phyloP scores from a whole-genome alignment of 64 coral and sea anemone species.

The Stichodactyla helianthus region DNA sequence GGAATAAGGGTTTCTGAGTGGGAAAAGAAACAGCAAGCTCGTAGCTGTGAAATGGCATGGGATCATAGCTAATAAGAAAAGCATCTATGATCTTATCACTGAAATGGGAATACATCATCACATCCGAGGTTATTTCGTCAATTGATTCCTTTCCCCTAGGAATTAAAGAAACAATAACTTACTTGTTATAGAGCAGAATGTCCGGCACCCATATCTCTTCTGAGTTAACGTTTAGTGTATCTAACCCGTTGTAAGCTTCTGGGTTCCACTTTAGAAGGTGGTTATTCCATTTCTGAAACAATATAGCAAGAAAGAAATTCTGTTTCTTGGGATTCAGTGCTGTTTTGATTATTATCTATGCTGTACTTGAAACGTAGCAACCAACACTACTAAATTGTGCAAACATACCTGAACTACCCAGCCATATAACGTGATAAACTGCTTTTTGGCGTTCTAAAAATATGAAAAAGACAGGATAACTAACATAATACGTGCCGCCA shows the following conservation, averaged over 20 bases:
- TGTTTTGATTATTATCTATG: not conserved
- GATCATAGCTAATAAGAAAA: too few species aligned
- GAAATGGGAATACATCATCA: not conserved
- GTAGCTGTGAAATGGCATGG: too few species aligned
- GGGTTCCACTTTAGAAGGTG: constrained; percentile 37
- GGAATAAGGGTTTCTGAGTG: not conserved
- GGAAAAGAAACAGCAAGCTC: too few species aligned
- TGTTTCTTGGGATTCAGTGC: not conserved
- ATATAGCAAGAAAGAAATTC: not conserved
- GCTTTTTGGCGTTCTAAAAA: constrained; percentile 48
- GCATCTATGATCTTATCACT: not conserved
- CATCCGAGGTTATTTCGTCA: not conserved
- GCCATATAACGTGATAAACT: constrained; percentile 34
- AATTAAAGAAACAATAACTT: not conserved
- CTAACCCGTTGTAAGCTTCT: constrained; percentile 17
- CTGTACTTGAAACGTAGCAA: not conserved
- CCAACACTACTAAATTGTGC: not conserved
- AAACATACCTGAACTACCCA: constrained; percentile 41
- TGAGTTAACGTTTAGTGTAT: constrained; percentile 4
- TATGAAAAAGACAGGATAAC: not conserved
- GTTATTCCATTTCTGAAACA: constrained; percentile 48
- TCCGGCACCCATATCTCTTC: constrained; percentile 60
- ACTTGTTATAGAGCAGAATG: constrained; percentile 64
- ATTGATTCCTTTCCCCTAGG: not conserved
- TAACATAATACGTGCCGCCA: not conserved